Evolutionary conservation across 2,797 vertebrate genomes (phyloP).

Genomic region (Natrix natrix): DNA sequence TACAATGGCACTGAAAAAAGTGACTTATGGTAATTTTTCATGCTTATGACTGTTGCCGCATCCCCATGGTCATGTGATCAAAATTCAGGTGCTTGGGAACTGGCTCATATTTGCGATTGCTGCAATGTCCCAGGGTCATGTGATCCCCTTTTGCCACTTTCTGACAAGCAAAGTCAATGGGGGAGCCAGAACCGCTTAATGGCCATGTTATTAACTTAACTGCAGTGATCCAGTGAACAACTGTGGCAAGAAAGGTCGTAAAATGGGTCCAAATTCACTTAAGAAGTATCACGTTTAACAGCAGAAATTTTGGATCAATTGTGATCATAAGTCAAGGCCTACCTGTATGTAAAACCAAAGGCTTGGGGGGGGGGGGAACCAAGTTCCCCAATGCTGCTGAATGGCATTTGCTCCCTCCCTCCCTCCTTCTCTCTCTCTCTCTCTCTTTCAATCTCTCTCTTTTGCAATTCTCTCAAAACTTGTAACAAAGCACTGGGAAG

Average conservation of each 20-base stretch:
- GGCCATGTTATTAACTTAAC: background rate
- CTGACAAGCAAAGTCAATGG: background rate
- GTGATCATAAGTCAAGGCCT: background rate
- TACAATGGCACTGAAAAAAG: background rate
- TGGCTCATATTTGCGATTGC: background rate
- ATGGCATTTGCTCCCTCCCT: background rate
- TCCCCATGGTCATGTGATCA: background rate
- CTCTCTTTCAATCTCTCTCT: background rate
- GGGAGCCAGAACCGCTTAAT: background rate
- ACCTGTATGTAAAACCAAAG: background rate
- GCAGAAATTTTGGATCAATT: background rate
- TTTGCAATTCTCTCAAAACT: background rate
- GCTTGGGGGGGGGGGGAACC: background rate
- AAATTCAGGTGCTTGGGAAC: background rate
- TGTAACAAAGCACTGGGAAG: background rate
- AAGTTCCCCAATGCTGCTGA: background rate
- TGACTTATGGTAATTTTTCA: background rate
- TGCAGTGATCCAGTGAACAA: background rate
- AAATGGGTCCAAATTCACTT: background rate
- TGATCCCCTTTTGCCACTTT: background rate
- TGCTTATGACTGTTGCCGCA: background rate
- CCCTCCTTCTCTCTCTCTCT: accelerated
- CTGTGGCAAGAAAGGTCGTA: background rate
- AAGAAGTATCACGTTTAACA: background rate
- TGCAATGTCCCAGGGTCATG: background rate